phyloP scores from a whole-genome alignment of 2,113 vertebrate genomes.

The Saimiri boliviensis region DNA sequence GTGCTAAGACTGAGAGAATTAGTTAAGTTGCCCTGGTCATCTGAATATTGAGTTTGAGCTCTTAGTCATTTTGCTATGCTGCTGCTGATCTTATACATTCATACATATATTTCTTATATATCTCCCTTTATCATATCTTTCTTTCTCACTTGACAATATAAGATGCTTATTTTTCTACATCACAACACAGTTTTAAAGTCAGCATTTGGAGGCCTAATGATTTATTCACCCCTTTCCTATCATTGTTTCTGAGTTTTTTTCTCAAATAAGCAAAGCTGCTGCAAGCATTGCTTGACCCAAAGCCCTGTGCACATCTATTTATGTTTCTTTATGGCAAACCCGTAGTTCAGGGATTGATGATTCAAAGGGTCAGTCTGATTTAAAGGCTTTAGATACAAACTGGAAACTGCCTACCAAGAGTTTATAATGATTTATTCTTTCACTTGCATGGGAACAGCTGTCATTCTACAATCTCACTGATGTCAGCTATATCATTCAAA shows the following conservation, averaged over 20 bases:
- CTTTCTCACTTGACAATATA: neutral
- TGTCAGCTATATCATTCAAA: neutral
- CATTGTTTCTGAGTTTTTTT: neutral
- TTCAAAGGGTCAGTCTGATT: neutral
- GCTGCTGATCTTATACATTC: neutral
- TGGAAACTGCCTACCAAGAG: neutral
- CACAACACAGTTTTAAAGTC: neutral
- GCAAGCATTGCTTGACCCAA: neutral
- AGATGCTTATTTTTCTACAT: neutral
- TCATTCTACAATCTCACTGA: neutral
- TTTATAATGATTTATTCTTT: neutral
- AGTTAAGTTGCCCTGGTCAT: neutral
- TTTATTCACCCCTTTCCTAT: neutral
- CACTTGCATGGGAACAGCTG: neutral
- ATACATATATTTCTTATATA: neutral
- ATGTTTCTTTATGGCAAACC: neutral
- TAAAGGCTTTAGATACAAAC: neutral
- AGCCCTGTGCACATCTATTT: neutral
- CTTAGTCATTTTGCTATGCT: neutral
- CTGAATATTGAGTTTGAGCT: neutral
- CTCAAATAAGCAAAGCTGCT: neutral
- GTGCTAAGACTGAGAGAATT: neutral
- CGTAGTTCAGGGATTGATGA: neutral
- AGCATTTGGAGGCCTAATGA: neutral
- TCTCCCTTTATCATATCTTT: neutral